phyloP scores from a whole-genome alignment of 2,888 invertebrate species.

The Sthenelais limicola region DNA sequence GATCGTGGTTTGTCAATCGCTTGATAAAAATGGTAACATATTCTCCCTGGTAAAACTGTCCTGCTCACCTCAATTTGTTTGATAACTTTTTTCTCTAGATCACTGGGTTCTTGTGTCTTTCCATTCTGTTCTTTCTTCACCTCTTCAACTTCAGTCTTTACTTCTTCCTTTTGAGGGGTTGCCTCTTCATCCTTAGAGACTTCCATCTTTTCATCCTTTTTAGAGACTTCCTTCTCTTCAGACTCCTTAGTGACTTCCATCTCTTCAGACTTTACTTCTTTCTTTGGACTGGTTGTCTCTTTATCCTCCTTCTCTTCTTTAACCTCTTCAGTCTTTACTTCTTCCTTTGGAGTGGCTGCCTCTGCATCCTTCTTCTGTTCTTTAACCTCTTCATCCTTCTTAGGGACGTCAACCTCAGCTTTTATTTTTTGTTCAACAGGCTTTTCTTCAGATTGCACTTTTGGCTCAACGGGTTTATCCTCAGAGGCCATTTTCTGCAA shows the following conservation, averaged over 20 bases:
- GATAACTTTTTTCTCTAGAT: slow-evolving; percentile 53
- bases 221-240: neutral
- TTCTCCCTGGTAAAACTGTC: no score
- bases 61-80: slow-evolving; percentile 68
- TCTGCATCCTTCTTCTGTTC: neutral
- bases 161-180: slow-evolving; percentile 14
- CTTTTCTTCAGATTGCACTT: no score
- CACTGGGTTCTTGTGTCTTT: slow-evolving; percentile 31
- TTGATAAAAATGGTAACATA: no score
- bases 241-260: neutral
- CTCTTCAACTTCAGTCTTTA: slow-evolving; percentile 17
- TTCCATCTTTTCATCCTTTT: neutral
- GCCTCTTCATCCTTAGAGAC: slow-evolving; percentile 22
- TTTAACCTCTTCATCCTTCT: neutral
- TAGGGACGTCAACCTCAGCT: neutral
- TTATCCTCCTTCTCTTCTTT: neutral
- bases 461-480: no score
- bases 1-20: no score
- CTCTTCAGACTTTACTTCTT: neutral
- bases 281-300: neutral
- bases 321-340: neutral
- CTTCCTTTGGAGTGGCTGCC: neutral
- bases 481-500: slow-evolving; percentile 16
- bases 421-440: slow-evolving; percentile 10
- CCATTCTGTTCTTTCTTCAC: neutral